Evolutionary conservation across 2,888 invertebrate species (phyloP).

Genomic region (Argyresthia goedartella): DNA sequence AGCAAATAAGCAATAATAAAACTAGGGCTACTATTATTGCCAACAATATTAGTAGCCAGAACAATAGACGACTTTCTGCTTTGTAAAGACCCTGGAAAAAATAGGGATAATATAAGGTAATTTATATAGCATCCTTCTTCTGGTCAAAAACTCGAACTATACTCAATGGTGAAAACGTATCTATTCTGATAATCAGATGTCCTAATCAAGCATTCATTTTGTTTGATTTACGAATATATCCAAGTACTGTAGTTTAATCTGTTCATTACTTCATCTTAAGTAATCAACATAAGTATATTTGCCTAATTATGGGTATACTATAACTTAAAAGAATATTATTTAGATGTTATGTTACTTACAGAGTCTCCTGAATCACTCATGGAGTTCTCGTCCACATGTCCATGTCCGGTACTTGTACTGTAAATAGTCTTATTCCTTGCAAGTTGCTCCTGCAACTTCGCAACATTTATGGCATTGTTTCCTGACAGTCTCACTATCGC

Average conservation of each 20-base stretch:
- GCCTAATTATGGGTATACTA: too few relatives aligned
- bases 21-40: constrained; percentile 81
- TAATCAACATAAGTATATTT: too few relatives aligned
- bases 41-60: constrained; percentile 84
- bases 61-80: constrained; percentile 78
- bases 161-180: too few relatives aligned
- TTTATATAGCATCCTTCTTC: too few relatives aligned
- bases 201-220: too few relatives aligned
- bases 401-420: background rate
- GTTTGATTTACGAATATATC: too few relatives aligned
- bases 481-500: constrained; percentile 78
- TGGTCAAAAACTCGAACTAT: too few relatives aligned
- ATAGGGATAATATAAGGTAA: too few relatives aligned
- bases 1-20: constrained; percentile 79
- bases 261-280: too few relatives aligned
- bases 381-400: constrained; percentile 8
- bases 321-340: background rate
- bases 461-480: constrained; percentile 77
- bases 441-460: constrained; percentile 77
- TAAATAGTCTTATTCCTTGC: constrained; percentile 45
- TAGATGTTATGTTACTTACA: constrained; percentile 25
- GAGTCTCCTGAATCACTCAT: constrained; percentile 23
- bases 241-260: too few relatives aligned
- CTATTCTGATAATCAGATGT: too few relatives aligned
- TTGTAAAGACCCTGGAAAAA: constrained; percentile 76